These are phyloP conservation scores for Stegastes partitus DNA, from an alignment of 2,113 vertebrate genomes.

Conservation along the genomic window DNA sequence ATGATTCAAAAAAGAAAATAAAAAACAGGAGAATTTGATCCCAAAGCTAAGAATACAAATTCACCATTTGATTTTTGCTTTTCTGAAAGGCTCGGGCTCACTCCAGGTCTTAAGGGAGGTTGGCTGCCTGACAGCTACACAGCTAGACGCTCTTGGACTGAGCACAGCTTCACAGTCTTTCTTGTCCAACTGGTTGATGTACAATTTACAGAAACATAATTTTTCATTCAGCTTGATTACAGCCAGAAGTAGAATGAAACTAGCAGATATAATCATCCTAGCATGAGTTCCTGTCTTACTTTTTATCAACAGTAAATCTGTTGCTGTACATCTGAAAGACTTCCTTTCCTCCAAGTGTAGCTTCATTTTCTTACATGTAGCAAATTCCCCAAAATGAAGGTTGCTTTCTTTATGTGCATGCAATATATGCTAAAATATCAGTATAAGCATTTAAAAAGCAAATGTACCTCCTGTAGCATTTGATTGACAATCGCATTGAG, in stretches of 20 bases:
- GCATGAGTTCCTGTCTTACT: background rate
- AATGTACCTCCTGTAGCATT: background rate
- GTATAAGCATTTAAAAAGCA: background rate
- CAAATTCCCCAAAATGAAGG: background rate
- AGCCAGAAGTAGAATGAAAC: slow-evolving; percentile 8
- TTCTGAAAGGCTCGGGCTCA: slow-evolving; percentile 24
- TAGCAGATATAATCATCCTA: slow-evolving; percentile 11
- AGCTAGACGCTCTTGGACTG: slow-evolving; percentile 27
- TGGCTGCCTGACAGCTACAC: slow-evolving; percentile 42
- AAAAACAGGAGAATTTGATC: background rate
- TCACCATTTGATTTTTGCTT: slow-evolving; percentile 15
- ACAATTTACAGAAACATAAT: slow-evolving; percentile 16
- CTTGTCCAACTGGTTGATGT: slow-evolving; percentile 18
- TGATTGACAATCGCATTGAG: background rate
- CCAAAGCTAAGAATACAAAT: slow-evolving; percentile 11
- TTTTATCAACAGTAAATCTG: background rate
- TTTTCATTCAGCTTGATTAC: slow-evolving; percentile 34
- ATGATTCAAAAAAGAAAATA: background rate
- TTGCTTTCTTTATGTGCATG: background rate
- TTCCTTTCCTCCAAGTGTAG: background rate
- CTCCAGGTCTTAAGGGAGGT: slow-evolving; percentile 55
- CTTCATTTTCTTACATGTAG: background rate
- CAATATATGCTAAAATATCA: background rate
- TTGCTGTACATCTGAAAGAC: background rate
- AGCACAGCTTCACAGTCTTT: slow-evolving; percentile 11